Conservation (phyloP, 2,113 vertebrate genomes). For the Gorsachius goisagi region DNA sequence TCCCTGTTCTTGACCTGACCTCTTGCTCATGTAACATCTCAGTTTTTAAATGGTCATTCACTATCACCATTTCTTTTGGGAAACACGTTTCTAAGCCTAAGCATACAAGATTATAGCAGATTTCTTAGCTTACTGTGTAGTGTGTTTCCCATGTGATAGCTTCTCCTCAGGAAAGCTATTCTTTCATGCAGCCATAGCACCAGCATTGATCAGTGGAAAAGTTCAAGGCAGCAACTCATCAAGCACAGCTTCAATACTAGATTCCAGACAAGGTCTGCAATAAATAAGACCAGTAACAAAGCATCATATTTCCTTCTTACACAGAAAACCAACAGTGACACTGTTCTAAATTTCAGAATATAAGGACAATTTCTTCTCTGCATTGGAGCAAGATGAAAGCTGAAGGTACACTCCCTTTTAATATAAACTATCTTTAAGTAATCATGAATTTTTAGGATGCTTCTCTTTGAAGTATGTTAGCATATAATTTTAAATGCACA, state of each 20-base stretch:
- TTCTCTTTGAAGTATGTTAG: conserved; percentile 43
- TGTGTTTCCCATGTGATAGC: conserved; percentile 66
- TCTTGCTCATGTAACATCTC: conserved; percentile 58
- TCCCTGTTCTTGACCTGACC: conserved; percentile 59
- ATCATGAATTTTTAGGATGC: conserved; percentile 23
- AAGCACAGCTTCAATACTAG: conserved; percentile 77
- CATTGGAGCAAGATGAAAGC: conserved; percentile 24
- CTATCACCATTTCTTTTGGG: conserved; percentile 50
- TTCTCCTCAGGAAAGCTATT: conserved; percentile 73
- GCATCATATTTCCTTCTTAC: conserved; percentile 75
- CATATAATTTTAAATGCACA: conserved; percentile 44
- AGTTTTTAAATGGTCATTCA: conserved; percentile 67
- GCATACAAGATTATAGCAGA: conserved; percentile 57
- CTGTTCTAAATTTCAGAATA: conserved; percentile 71
- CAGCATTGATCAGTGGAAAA: conserved; percentile 82
- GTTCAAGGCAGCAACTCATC: conserved; percentile 82
- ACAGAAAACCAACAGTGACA: conserved; percentile 71
- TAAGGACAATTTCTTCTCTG: conserved; percentile 42
- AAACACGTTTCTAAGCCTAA: conserved; percentile 51
- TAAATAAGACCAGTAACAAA: conserved; percentile 80
- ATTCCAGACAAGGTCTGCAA: conserved; percentile 80
- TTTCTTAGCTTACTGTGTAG: conserved; percentile 61
- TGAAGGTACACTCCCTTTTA: conserved; percentile 26
- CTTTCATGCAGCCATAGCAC: conserved; percentile 73
- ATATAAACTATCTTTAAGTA: conserved; percentile 37